phyloP scores from a whole-genome alignment of 1,140 invertebrate species.

The Papilio machaon region DNA sequence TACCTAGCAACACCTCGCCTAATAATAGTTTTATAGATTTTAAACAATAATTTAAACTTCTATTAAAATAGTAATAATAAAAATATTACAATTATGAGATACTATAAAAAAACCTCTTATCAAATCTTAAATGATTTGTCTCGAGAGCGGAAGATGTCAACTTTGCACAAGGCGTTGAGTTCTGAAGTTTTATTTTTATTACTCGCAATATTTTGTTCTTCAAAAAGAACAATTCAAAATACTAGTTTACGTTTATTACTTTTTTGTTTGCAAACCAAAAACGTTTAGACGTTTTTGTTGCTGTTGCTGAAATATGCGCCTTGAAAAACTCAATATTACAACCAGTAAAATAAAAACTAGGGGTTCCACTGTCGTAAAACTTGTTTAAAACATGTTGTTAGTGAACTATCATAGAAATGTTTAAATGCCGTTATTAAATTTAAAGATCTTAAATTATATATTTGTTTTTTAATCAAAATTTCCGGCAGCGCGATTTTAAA shows the following conservation, averaged over 20 bases:
- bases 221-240: background rate
- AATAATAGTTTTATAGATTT: too few relatives aligned
- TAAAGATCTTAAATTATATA: background rate
- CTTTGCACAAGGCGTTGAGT: slow-evolving; percentile 5
- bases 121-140: slow-evolving; percentile 12
- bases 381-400: too few relatives aligned
- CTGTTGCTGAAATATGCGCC: background rate
- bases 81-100: background rate
- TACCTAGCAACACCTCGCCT: too few relatives aligned
- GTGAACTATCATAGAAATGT: too few relatives aligned
- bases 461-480: background rate
- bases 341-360: background rate
- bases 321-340: background rate
- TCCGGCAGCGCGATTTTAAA: background rate
- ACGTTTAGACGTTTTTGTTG: background rate
- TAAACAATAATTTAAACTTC: too few relatives aligned
- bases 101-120: background rate
- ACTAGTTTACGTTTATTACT: background rate
- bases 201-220: background rate
- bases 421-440: background rate
- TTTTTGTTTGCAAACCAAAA: background rate
- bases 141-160: slow-evolving; percentile 8
- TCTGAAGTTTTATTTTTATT: slow-evolving; percentile 7
- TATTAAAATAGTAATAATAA: background rate
- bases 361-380: too few relatives aligned